phyloP scores from a whole-genome alignment of 2,888 invertebrate genomes.

The Lasioglossum morio region DNA sequence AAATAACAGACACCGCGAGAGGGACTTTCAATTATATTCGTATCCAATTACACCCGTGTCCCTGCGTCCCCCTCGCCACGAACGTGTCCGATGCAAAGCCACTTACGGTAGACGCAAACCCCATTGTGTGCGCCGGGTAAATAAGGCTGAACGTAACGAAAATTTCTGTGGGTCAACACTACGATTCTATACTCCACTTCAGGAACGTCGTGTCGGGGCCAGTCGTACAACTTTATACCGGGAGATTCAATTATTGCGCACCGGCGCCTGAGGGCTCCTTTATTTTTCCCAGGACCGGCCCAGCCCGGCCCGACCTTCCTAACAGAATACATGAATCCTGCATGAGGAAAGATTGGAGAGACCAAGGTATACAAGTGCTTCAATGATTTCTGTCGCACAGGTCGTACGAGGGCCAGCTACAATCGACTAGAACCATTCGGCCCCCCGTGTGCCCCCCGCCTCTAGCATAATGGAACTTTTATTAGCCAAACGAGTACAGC shows the following conservation, averaged over 20 bases:
- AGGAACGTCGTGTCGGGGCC: slow-evolving; percentile 36
- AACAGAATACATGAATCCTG: slow-evolving; percentile 18
- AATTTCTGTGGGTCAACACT: slow-evolving; percentile 40
- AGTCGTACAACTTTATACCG: slow-evolving; percentile 39
- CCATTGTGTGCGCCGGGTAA: slow-evolving; percentile 49
- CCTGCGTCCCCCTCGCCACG: slow-evolving; percentile 30
- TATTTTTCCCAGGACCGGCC: background rate
- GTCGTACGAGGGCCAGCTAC: background rate
- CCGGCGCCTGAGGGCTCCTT: slow-evolving; percentile 1
- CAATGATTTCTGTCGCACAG: background rate
- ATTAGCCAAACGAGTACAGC: background rate
- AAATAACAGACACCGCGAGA: slow-evolving; percentile 32
- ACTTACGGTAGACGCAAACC: slow-evolving; percentile 42
- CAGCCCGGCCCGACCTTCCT: background rate
- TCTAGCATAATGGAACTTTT: background rate
- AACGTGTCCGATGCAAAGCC: slow-evolving; percentile 49
- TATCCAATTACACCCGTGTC: slow-evolving; percentile 62
- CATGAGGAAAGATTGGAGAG: slow-evolving; percentile 3
- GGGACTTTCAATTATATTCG: slow-evolving; percentile 70
- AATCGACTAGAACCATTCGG: background rate
- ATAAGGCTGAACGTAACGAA: slow-evolving; percentile 55
- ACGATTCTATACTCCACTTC: slow-evolving; percentile 19
- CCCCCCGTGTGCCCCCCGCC: background rate
- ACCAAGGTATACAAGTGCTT: background rate
- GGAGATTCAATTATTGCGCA: slow-evolving; percentile 48